Evolutionary conservation across 1,140 invertebrate species (phyloP), one percentile per base, ranked within the genome.

Genomic region (Brachionus paranguensis): DNA sequence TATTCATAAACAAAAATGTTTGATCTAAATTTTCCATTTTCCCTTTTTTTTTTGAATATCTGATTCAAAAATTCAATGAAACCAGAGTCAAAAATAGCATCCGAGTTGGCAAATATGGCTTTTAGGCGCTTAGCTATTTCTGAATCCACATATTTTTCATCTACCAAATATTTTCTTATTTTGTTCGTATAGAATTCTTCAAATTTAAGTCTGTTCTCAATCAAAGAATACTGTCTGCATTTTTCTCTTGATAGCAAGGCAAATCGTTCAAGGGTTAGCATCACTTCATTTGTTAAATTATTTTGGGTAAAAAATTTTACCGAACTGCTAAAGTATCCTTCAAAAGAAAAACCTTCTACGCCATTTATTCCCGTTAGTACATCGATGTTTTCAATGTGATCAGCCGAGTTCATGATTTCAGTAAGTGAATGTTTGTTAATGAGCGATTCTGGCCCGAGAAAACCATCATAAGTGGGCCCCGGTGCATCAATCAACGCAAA

Each of bases 1-100:
- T 81, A 81, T 17, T 81, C 78, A 68, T 81, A 81, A 27, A 81
- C 78, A 68, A 81, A 81, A 33, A 81, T 7, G 33, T 81, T 81
- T 24, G 78, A 17, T 68, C 45, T 81, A 45, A 17, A 33, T 5
- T 79, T 4, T 43, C 12, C 17, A 11, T 64, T 60, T 41, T 41
- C 41, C 3, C 10, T 76, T 43, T 72, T 72, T 29, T 76, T 76
- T 37, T 60, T 68, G 24, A 41, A 17, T 33, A 81, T 20, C 20
- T 68, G 33, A 45, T 29, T 64, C n/a, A 81, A 41, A 10, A 81
- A 47, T 11, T 68, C 78, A 12, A 81, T 81, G 27, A 81, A 81
- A 45, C 78, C 78, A 60, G 53, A 43, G 24, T 81, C 78, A 20
- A 81, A 81, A 24, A 81, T 81, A 3, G 64, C 64, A 68, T 81